Percentiles rank a stretch among this genome's conserved stretches.
These are phyloP conservation scores for Villa cingulata DNA, from an alignment of 2,888 invertebrate species.

Conservation along the genomic window DNA sequence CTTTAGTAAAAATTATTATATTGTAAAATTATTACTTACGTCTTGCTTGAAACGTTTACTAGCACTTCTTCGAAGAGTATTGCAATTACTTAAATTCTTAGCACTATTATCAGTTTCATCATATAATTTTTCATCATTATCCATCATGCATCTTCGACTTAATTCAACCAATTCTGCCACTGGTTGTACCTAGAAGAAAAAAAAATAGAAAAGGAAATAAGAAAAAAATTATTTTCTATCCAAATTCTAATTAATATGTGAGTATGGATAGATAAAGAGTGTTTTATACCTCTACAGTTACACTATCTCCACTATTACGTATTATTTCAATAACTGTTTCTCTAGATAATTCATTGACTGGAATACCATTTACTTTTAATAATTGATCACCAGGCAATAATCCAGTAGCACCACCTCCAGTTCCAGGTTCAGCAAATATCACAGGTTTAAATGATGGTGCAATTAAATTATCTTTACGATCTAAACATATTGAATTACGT, in stretches of 20 bases:
- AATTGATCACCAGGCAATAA: conserved; percentile 89
- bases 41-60: conserved; percentile 57
- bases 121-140: not conserved
- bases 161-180: conserved; percentile 85
- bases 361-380: conserved; percentile 76
- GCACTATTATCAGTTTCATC: conserved; percentile 27
- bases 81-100: conserved; percentile 38
- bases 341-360: conserved; percentile 71
- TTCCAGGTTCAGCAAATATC: conserved; percentile 83
- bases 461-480: conserved; percentile 40
- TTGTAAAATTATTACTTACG: too few relatives aligned
- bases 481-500: conserved; percentile 71
- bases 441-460: conserved; percentile 43
- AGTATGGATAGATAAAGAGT: not conserved
- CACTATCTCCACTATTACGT: conserved; percentile 67
- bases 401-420: conserved; percentile 61
- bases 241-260: not conserved
- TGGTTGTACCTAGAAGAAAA: conserved; percentile 78
- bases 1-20: too few relatives aligned
- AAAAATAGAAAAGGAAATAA: not conserved
- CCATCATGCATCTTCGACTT: conserved; percentile 54
- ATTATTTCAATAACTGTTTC: conserved; percentile 92
- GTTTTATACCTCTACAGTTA: conserved; percentile 64
- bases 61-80: conserved; percentile 71
- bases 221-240: too few relatives aligned